These are phyloP conservation scores for Drosophila villosipedis DNA, from an alignment of 2,888 invertebrate genomes.

Conservation along the genomic window DNA sequence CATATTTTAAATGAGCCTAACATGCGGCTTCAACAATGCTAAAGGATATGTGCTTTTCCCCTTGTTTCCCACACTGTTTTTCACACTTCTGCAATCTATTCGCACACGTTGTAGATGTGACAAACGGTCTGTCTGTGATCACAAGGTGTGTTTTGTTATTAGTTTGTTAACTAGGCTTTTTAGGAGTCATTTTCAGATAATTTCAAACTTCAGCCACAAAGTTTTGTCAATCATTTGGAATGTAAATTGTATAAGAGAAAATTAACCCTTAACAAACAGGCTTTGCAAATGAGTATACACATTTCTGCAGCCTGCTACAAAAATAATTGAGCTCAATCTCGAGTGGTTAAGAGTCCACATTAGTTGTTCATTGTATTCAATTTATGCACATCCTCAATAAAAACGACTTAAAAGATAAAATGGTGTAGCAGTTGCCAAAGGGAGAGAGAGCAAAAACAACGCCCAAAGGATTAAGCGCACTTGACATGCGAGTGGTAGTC, in stretches of 20 bases:
- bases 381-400: conserved; percentile 35
- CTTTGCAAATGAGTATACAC: background rate
- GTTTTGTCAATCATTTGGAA: background rate
- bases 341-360: conserved; percentile 12
- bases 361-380: conserved; percentile 32
- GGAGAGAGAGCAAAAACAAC: conserved; percentile 18
- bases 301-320: conserved; percentile 11
- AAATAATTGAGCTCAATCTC: conserved; percentile 46
- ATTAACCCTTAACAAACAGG: background rate
- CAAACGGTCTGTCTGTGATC: conserved; percentile 25
- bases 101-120: conserved; percentile 8
- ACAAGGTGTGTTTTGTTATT: background rate
- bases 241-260: background rate
- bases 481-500: conserved; percentile 34
- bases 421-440: conserved; percentile 45
- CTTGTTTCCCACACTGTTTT: conserved; percentile 4
- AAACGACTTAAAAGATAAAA: conserved; percentile 58
- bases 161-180: background rate
- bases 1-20: conserved; percentile 60
- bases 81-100: background rate
- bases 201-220: background rate
- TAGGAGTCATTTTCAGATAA: background rate
- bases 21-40: conserved; percentile 61
- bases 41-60: conserved; percentile 36
- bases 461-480: conserved; percentile 59